A percentile compares a stretch with the other conserved stretches of the same genome.
phyloP scores from a whole-genome alignment of 2,113 vertebrate species.

The Siniperca knerii region DNA sequence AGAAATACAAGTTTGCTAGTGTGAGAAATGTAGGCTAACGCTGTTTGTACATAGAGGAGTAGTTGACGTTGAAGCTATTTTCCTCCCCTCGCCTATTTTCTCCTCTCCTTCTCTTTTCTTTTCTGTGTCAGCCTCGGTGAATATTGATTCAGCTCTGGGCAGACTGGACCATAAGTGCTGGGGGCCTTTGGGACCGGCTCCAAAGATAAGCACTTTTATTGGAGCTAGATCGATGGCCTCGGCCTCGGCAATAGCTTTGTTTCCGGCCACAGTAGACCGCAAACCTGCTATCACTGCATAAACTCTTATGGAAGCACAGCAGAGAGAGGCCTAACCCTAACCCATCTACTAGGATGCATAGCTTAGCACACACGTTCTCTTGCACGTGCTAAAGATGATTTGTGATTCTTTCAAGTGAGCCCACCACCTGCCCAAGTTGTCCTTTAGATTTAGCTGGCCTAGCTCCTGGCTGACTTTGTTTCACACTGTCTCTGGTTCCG shows the following conservation, averaged over 20 bases:
- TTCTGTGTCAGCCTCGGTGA: conserved; percentile 52
- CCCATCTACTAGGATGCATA: not conserved
- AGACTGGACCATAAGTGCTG: conserved; percentile 72
- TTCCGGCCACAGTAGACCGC: conserved; percentile 50
- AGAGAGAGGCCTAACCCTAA: conserved; percentile 7
- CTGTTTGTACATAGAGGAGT: not conserved
- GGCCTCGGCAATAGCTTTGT: conserved; percentile 36
- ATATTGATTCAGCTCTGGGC: conserved; percentile 73
- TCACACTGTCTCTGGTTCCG: not conserved
- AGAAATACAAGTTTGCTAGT: not conserved
- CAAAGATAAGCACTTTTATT: conserved; percentile 80
- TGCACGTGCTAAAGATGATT: not conserved
- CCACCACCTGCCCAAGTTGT: not conserved
- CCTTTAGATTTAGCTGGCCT: conserved; percentile 11
- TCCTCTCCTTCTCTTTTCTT: conserved; percentile 24
- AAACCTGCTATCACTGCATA: conserved; percentile 60
- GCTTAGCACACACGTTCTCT: conserved; percentile 1
- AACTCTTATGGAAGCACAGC: conserved; percentile 54
- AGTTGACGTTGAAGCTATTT: not conserved
- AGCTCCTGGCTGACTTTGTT: conserved; percentile 14
- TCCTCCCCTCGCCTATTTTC: conserved; percentile 20
- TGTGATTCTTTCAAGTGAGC: not conserved
- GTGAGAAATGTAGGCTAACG: conserved; percentile 25
- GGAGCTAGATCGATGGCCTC: conserved; percentile 67
- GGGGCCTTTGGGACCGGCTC: conserved; percentile 57